These are phyloP conservation scores for Myotis findleyi DNA, from an alignment of 2,797 vertebrate species.

Conservation along the genomic window DNA sequence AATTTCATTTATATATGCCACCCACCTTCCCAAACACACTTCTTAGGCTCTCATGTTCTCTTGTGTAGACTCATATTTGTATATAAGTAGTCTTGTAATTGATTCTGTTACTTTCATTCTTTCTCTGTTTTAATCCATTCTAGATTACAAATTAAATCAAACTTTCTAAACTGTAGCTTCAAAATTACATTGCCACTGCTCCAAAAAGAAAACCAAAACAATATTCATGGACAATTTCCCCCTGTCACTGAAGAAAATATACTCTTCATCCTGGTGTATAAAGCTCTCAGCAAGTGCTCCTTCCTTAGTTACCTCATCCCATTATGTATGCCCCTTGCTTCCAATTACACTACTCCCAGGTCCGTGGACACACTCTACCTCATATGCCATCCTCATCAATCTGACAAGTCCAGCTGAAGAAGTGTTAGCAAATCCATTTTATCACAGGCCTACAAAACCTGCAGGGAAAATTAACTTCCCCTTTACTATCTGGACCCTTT, in stretches of 20 bases:
- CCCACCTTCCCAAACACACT: not conserved
- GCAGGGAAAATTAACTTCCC: slow-evolving; percentile 28
- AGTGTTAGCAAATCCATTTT: slow-evolving; percentile 56
- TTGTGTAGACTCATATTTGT: not conserved
- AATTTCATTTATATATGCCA: not conserved
- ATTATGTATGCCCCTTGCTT: slow-evolving; percentile 35
- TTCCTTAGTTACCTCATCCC: slow-evolving; percentile 3
- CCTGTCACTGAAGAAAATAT: slow-evolving; percentile 40
- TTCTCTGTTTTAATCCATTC: slow-evolving; percentile 25
- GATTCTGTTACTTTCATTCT: not conserved
- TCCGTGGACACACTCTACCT: not conserved
- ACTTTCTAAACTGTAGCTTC: slow-evolving; percentile 35
- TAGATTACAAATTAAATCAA: slow-evolving; percentile 33
- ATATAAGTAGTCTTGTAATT: not conserved
- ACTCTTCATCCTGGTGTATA: not conserved
- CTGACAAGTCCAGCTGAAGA: slow-evolving; percentile 38
- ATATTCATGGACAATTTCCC: not conserved
- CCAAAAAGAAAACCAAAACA: not conserved
- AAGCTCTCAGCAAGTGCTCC: not conserved
- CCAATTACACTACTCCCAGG: slow-evolving; percentile 4
- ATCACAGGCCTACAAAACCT: slow-evolving; percentile 27
- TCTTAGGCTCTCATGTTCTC: not conserved
- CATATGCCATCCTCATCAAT: not conserved
- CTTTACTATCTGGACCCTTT: not conserved
- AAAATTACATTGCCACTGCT: not conserved